phyloP scores from a whole-genome alignment of 2,113 vertebrate species.

The Cnemophilus loriae region DNA sequence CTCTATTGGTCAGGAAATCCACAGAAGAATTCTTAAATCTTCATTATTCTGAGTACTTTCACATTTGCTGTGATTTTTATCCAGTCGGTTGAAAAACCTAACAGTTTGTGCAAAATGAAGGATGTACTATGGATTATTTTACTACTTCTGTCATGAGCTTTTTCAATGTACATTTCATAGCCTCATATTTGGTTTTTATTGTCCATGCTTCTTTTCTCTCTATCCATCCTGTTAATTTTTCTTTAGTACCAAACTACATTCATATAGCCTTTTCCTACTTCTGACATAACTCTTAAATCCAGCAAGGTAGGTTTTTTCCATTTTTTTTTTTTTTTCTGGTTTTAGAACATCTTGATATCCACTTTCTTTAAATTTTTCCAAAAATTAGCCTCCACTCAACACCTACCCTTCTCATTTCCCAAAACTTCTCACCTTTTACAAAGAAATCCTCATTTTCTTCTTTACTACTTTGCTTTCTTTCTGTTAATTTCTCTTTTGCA shows the following conservation, averaged over 20 bases:
- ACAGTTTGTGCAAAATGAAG: not conserved
- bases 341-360: not conserved
- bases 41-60: not conserved
- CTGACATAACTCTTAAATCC: not conserved
- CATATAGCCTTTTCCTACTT: not conserved
- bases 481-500: not conserved
- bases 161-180: not conserved
- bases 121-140: not conserved
- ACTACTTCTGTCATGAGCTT: not conserved
- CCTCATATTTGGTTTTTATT: not conserved
- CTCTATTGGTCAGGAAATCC: not conserved
- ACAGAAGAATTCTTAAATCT: not conserved
- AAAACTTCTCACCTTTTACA: not conserved
- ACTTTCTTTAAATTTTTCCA: not conserved
- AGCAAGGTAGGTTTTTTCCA: accelerated
- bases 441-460: not conserved
- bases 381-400: not conserved
- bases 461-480: not conserved
- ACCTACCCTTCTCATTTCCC: not conserved
- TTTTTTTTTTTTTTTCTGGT: not conserved
- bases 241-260: not conserved
- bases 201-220: not conserved
- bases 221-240: not conserved
- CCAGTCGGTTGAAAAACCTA: not conserved
- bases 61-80: not conserved